Percentiles rank a stretch among this genome's conserved stretches.
phyloP scores from a whole-genome alignment of 2,113 vertebrate genomes.

The Turdus rufiventris region DNA sequence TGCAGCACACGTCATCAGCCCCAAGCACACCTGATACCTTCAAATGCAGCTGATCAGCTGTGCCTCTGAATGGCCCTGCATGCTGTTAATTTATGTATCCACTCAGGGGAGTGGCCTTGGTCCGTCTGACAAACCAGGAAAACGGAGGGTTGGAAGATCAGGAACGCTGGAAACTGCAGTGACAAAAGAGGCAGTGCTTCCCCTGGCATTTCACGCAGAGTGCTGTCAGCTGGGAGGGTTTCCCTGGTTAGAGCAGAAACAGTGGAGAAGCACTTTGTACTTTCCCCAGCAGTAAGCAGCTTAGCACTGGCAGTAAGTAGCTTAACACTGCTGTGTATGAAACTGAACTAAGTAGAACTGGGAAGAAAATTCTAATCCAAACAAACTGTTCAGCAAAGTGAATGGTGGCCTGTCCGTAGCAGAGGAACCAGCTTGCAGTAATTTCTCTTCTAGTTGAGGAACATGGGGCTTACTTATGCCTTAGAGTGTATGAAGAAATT shows the following conservation, averaged over 20 bases:
- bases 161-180: background rate
- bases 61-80: background rate
- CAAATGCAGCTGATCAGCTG: background rate
- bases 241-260: background rate
- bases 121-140: background rate
- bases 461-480: background rate
- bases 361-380: background rate
- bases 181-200: background rate
- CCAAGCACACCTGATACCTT: background rate
- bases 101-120: background rate
- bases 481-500: background rate
- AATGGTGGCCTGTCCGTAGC: background rate
- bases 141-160: background rate
- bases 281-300: background rate
- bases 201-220: background rate
- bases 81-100: background rate
- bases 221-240: background rate
- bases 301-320: background rate
- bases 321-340: background rate
- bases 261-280: background rate
- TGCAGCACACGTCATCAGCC: rapidly evolving
- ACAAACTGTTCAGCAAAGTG: background rate
- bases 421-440: background rate
- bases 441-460: background rate
- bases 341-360: background rate